Percentiles rank a stretch among this genome's conserved stretches.
phyloP scores from a whole-genome alignment of 2,113 vertebrate genomes.

The Kryptolebias marmoratus region DNA sequence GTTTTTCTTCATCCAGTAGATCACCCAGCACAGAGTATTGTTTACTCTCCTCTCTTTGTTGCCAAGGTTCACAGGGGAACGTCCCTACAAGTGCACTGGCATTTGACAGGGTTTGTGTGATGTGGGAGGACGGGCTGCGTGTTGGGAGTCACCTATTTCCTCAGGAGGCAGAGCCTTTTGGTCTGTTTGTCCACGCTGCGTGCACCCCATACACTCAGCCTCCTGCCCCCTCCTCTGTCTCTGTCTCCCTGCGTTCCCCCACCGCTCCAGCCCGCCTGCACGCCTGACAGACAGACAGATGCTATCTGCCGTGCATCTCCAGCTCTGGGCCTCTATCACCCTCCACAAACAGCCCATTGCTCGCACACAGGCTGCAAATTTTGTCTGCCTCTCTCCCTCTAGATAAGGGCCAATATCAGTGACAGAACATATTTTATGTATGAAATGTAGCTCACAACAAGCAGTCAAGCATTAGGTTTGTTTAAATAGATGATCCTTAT shows the following conservation, averaged over 20 bases:
- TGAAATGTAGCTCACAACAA: conserved; percentile 93
- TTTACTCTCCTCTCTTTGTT: conserved; percentile 67
- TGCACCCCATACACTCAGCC: conserved; percentile 33
- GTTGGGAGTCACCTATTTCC: conserved; percentile 71
- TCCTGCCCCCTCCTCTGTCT: conserved; percentile 36
- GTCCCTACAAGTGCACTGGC: conserved; percentile 68
- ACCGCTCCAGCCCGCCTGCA: conserved; percentile 72
- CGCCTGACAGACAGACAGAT: conserved; percentile 85
- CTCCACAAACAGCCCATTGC: conserved; percentile 89
- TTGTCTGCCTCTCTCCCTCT: conserved; percentile 89
- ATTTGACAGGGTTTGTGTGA: conserved; percentile 68
- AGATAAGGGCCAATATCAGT: conserved; percentile 96
- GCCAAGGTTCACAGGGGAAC: conserved; percentile 59
- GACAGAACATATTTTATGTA: conserved; percentile 98
- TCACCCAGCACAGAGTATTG: conserved; percentile 41
- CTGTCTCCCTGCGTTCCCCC: conserved; percentile 58
- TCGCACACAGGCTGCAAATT: conserved; percentile 87
- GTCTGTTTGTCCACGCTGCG: conserved; percentile 49
- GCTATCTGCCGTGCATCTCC: conserved; percentile 87
- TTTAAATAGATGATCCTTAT: conserved; percentile 98
- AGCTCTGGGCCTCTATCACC: conserved; percentile 85
- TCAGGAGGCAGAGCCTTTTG: conserved; percentile 65
- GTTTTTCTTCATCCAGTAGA: conserved; percentile 1
- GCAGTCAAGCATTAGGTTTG: conserved; percentile 96
- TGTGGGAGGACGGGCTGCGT: conserved; percentile 42